Evolutionary conservation across 2,797 vertebrate genomes (phyloP).

Genomic region (Cynopterus sphinx): DNA sequence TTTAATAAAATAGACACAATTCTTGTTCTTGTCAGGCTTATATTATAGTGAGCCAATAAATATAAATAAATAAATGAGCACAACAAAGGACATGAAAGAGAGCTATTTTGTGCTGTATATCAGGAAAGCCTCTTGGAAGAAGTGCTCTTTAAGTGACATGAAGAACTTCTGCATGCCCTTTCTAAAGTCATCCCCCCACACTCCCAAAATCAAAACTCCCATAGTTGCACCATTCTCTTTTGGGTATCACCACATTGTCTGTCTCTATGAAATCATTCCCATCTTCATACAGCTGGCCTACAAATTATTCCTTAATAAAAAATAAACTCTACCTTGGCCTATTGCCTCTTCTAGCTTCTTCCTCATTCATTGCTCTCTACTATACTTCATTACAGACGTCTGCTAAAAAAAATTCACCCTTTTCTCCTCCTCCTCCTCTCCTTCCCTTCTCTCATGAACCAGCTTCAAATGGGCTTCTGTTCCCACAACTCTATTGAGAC

Average conservation of each 20-base stretch:
- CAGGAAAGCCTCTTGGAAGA: not conserved
- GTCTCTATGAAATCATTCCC: not conserved
- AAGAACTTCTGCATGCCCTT: not conserved
- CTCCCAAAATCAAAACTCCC: not conserved
- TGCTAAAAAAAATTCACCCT: not conserved
- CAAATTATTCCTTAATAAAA: not conserved
- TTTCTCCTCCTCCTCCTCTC: not conserved
- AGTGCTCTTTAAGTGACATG: not conserved
- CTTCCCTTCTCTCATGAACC: not conserved
- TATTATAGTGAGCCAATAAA: not conserved
- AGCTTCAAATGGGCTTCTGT: not conserved
- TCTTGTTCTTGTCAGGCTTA: not conserved
- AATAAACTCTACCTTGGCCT: not conserved
- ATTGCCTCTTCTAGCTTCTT: not conserved
- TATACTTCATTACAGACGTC: not conserved
- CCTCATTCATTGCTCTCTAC: not conserved
- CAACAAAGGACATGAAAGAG: not conserved
- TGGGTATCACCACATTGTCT: not conserved
- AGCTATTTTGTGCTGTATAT: not conserved
- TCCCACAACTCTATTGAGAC: not conserved
- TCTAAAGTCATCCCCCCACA: not conserved
- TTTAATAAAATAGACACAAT: not conserved
- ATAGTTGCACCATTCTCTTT: not conserved
- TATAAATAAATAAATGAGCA: not conserved
- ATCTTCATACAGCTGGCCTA: not conserved